Evolutionary conservation across 2,113 vertebrate species (phyloP).

Genomic region (Galbula dea): DNA sequence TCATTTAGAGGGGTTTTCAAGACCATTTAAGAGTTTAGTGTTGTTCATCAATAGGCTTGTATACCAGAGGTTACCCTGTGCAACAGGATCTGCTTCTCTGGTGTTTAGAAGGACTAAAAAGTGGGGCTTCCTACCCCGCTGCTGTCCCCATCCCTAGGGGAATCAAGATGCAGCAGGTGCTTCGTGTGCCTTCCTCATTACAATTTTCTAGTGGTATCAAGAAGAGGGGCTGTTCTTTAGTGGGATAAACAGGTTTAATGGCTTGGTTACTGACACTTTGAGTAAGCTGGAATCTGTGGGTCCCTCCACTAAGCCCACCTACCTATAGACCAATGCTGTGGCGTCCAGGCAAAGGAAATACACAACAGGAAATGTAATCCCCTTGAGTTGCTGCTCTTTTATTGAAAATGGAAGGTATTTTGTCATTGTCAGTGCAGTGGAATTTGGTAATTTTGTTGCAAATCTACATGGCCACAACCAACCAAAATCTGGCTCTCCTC

Average conservation of each 20-base stretch:
- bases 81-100: not conserved
- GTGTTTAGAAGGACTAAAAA: not conserved
- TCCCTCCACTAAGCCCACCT: rapidly evolving
- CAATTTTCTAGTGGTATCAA: not conserved
- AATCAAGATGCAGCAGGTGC: not conserved
- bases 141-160: not conserved
- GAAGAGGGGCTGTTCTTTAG: not conserved
- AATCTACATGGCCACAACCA: not conserved
- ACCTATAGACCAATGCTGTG: not conserved
- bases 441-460: not conserved
- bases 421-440: not conserved
- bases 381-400: not conserved
- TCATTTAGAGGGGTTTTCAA: not conserved
- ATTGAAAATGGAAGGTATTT: not conserved
- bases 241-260: not conserved
- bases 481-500: not conserved
- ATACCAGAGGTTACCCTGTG: not conserved
- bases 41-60: not conserved
- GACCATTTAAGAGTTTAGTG: not conserved
- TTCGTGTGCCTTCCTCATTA: not conserved
- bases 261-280: not conserved
- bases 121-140: not conserved
- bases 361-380: not conserved
- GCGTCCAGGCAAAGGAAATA: not conserved
- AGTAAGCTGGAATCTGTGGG: not conserved